Conservation (phyloP, 2,113 vertebrate species). For the Vimba vimba region DNA sequence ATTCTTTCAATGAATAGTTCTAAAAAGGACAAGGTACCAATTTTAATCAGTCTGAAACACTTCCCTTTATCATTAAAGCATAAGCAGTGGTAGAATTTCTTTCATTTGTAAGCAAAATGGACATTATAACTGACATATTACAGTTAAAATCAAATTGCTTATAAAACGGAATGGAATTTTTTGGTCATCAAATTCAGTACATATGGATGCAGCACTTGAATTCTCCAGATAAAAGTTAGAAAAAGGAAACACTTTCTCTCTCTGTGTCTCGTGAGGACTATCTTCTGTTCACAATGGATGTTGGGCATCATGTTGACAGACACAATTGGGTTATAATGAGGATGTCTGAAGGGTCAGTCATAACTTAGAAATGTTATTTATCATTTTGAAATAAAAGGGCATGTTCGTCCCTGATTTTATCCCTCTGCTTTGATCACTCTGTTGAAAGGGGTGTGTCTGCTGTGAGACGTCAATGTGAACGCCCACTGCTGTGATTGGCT, state of each 20-base stretch:
- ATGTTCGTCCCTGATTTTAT: no score
- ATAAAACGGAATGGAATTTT: neutral
- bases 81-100: neutral
- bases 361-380: neutral
- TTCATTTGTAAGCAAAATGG: neutral
- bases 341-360: slow-evolving; percentile 29
- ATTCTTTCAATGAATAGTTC: neutral
- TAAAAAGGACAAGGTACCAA: neutral
- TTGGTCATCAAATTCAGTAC: neutral
- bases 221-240: neutral
- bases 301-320: slow-evolving; percentile 48
- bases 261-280: neutral
- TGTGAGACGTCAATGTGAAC: no score
- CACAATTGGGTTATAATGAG: slow-evolving; percentile 27
- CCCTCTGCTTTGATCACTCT: no score
- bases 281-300: slow-evolving; percentile 25
- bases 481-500: no score
- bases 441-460: no score
- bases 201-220: neutral
- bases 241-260: neutral
- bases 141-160: neutral
- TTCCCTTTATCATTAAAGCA: neutral
- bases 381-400: no score
- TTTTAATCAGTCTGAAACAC: neutral
- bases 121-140: neutral